These are phyloP conservation scores for Drosophila orena DNA, from an alignment of 1,140 invertebrate species.

Conservation along the genomic window DNA sequence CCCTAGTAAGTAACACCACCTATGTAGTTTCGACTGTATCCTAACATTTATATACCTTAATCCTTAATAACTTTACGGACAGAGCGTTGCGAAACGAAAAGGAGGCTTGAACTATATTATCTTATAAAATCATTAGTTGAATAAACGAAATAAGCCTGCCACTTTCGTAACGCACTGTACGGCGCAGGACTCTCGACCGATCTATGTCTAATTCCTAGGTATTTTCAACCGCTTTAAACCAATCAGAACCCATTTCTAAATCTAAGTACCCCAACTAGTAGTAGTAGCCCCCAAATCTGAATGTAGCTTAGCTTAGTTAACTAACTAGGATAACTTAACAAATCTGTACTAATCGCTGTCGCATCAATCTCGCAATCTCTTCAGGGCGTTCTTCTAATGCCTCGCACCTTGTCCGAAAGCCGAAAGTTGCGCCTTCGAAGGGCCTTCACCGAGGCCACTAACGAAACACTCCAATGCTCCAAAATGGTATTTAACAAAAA, in stretches of 20 bases:
- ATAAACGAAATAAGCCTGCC: neutral
- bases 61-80: neutral
- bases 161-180: constrained; percentile 16
- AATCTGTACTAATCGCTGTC: constrained; percentile 68
- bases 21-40: constrained; percentile 31
- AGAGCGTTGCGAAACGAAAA: constrained; percentile 8
- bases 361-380: constrained; percentile 68
- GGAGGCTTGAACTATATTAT: neutral
- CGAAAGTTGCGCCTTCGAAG: constrained; percentile 92
- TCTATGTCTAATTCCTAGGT: constrained; percentile 19
- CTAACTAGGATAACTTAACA: constrained; percentile 38
- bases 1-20: constrained; percentile 3
- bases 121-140: neutral
- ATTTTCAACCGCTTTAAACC: constrained; percentile 11
- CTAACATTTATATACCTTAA: neutral
- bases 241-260: constrained; percentile 5
- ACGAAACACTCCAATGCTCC: constrained; percentile 94
- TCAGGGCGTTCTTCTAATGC: constrained; percentile 94
- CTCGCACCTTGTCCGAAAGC: constrained; percentile 93
- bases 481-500: constrained; percentile 90
- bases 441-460: constrained; percentile 94
- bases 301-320: constrained; percentile 27
- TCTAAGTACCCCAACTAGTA: neutral
- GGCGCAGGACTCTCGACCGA: neutral
- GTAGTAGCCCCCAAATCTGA: neutral